Conservation (phyloP, 2,113 vertebrate genomes). For the Vulpes vulpes region DNA sequence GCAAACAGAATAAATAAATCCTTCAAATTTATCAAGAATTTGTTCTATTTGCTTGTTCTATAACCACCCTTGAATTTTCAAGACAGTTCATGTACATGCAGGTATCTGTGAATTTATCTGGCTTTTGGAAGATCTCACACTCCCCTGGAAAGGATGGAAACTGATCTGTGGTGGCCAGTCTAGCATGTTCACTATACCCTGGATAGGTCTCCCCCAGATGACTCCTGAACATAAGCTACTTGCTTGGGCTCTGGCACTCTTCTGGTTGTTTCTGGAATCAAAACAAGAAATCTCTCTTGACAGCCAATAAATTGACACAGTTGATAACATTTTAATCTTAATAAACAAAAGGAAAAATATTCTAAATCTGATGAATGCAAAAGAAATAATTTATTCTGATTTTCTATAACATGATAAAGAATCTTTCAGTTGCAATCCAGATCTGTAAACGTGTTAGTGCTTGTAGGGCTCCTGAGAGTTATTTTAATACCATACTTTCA, state of each 20-base stretch:
- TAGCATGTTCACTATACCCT: not conserved
- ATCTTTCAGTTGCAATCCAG: constrained; percentile 5
- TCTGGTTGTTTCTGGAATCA: not conserved
- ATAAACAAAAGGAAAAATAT: constrained; percentile 7
- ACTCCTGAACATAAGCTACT: not conserved
- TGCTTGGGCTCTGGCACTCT: not conserved
- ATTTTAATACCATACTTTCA: constrained; percentile 1
- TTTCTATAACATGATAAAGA: constrained; percentile 7
- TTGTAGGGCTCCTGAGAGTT: not conserved
- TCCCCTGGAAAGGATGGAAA: not conserved
- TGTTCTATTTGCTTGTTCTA: not conserved
- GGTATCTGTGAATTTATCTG: not conserved
- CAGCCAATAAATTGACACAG: not conserved
- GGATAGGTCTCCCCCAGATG: not conserved
- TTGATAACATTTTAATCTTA: constrained; percentile 19
- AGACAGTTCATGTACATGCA: not conserved
- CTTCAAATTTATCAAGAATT: constrained; percentile 17
- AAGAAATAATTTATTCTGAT: not conserved
- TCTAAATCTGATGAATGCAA: not conserved
- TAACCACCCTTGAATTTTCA: constrained; percentile 31
- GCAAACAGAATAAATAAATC: not conserved
- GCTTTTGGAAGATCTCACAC: not conserved
- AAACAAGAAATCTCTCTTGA: constrained; percentile 21
- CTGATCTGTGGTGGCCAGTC: not conserved
- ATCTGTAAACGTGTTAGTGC: not conserved